Conservation (phyloP, 2,797 vertebrate genomes). For the Coreius guichenoti region DNA sequence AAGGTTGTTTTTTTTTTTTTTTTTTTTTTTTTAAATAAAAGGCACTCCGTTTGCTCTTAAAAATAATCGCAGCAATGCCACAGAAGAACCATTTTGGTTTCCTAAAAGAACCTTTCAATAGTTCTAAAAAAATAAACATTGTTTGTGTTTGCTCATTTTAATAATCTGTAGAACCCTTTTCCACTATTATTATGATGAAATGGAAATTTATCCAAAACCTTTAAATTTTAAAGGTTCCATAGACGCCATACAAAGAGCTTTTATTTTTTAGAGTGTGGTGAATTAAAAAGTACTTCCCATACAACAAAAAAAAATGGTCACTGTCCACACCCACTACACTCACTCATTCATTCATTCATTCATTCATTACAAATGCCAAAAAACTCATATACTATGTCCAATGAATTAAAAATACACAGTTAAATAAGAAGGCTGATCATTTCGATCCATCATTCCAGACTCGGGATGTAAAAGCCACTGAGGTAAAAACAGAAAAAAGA, state of each 20-base stretch:
- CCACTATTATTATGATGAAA: background rate
- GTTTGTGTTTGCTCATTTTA: background rate
- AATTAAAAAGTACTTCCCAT: background rate
- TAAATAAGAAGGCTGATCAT: background rate
- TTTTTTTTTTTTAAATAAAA: background rate
- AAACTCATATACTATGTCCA: background rate
- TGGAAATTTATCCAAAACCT: too few relatives aligned
- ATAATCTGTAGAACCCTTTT: background rate
- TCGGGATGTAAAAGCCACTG: background rate
- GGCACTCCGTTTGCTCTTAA: background rate
- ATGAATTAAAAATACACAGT: background rate
- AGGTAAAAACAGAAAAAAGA: background rate
- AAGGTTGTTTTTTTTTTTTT: too few relatives aligned
- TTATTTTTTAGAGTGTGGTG: background rate
- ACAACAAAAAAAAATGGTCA: slow-evolving; percentile 20
- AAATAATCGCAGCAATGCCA: background rate
- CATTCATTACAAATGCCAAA: slow-evolving; percentile 3
- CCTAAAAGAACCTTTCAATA: background rate
- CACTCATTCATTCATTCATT: too few relatives aligned
- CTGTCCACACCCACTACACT: background rate
- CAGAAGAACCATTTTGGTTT: background rate
- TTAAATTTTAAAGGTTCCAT: background rate
- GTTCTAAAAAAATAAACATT: background rate
- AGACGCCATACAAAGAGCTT: background rate
- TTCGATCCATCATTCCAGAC: background rate